Evolutionary conservation across 2,888 invertebrate species (phyloP), one percentile per base, ranked within the genome.

Genomic region (Drosophila fungiperda): DNA sequence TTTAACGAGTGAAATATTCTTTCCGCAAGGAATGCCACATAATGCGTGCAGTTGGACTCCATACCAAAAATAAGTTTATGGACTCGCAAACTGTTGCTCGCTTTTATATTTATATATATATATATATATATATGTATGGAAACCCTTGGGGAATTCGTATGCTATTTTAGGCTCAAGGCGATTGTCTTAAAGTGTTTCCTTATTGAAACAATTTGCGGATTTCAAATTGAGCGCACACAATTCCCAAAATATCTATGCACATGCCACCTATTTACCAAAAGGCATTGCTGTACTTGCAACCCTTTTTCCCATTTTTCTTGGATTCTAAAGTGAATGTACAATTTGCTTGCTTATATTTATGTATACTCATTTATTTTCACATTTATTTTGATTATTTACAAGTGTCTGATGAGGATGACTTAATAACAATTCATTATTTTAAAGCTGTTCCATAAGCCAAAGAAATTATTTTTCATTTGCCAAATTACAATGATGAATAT

Each of bases 171-270:
- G 55, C 42, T 45, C 20, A 23, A 7, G 32, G 32, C 29, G 9
- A 35, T 15, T 17, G 54, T n/a, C 26, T 62, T 63, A 9, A 60
- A 50, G 35, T 50, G 50, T 29, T 35, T 70, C 12, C n/a, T 26
- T 15, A 49, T 49, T 36, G 40, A 3, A 49, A 33, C 63, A 58
- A 71, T 71, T 71, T 58, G 38, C 20, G 26, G 35, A 63, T 36
- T 63, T 72, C 48, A 63, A 71, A 35, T 53, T 71, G 45, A 73
- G 48, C 29, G 33, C 64, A 72, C 71, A 52, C 45, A 48, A 33
- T 38, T 59, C 48, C 33, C 42, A 58, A 29, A 32, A 45, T 38
- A 38, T 5, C 17, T 49, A 2, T 35, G 26, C 52, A 53, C 45
- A 58, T 35, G 67, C 33, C 52, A 60, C 23, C 12, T 11, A 53